Conservation (phyloP, 1,140 invertebrate species). For the Sycobia sp. region DNA sequence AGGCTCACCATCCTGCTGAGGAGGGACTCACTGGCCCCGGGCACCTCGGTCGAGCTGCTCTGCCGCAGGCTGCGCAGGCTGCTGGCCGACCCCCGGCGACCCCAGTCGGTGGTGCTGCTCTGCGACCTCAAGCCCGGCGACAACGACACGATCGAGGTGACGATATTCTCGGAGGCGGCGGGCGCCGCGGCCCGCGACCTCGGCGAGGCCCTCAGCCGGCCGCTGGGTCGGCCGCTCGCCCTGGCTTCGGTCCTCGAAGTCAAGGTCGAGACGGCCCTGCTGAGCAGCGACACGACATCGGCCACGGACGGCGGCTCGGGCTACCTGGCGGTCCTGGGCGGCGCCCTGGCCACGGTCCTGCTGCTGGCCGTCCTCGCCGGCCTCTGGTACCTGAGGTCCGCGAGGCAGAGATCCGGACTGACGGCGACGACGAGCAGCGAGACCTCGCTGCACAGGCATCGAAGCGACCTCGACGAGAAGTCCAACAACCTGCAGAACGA, state of each 20-base stretch:
- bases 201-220: slow-evolving; percentile 73
- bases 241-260: slow-evolving; percentile 80
- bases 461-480: slow-evolving; percentile 77
- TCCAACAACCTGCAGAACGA: slow-evolving; percentile 89
- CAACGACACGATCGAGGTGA: slow-evolving; percentile 86
- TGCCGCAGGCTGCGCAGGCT: slow-evolving; percentile 72
- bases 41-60: slow-evolving; percentile 75
- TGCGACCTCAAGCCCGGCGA: slow-evolving; percentile 80
- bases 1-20: slow-evolving; percentile 75
- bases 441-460: slow-evolving; percentile 67
- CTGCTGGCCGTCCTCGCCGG: slow-evolving; percentile 49
- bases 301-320: slow-evolving; percentile 61
- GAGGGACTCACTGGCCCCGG: slow-evolving; percentile 67
- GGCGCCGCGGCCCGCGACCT: slow-evolving; percentile 70
- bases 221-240: slow-evolving; percentile 63
- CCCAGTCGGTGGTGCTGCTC: slow-evolving; percentile 72
- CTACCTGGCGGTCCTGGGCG: slow-evolving; percentile 62
- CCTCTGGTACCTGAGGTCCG: slow-evolving; percentile 52
- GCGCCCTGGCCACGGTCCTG: slow-evolving; percentile 50
- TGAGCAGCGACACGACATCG: slow-evolving; percentile 62
- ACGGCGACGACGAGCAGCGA: slow-evolving; percentile 61
- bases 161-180: slow-evolving; percentile 68
- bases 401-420: slow-evolving; percentile 52
- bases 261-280: slow-evolving; percentile 74
- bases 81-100: slow-evolving; percentile 66